Conservation (phyloP, 1,140 invertebrate species). For the Ephestia elutella region DNA sequence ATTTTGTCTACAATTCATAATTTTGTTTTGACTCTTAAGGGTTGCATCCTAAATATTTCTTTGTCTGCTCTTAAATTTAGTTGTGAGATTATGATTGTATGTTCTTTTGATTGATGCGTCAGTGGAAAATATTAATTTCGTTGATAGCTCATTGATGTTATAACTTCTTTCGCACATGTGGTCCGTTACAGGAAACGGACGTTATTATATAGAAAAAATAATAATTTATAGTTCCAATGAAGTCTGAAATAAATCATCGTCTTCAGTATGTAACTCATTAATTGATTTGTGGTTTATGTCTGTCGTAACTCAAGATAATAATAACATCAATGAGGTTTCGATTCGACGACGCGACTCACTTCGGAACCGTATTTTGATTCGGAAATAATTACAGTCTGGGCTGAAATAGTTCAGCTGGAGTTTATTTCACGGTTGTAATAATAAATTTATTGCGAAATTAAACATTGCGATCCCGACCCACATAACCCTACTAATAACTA, state of each 20-base stretch:
- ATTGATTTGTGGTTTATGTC: constrained; percentile 29
- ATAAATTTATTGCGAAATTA: neutral
- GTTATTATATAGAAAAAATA: constrained; percentile 30
- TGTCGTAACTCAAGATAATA: constrained; percentile 28
- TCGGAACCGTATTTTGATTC: neutral
- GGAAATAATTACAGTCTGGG: neutral
- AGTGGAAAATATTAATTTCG: neutral
- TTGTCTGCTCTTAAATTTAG: constrained; percentile 23
- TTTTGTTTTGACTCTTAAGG: constrained; percentile 24
- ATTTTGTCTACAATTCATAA: constrained; percentile 43
- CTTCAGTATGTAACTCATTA: constrained; percentile 25
- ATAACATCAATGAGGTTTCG: constrained; percentile 20
- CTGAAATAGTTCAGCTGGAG: neutral
- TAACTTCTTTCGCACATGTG: constrained; percentile 31
- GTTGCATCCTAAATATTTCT: constrained; percentile 12
- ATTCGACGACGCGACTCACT: constrained; percentile 2
- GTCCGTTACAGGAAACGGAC: constrained; percentile 27
- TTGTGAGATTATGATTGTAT: constrained; percentile 25
- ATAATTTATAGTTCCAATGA: constrained; percentile 41
- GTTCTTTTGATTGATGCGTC: constrained; percentile 9
- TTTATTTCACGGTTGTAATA: neutral
- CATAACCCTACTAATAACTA: neutral
- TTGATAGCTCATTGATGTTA: neutral
- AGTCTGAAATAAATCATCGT: constrained; percentile 34
- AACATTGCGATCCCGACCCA: neutral